These are phyloP conservation scores for Acleris sparsana DNA, from an alignment of 2,888 invertebrate genomes.

Conservation along the genomic window DNA sequence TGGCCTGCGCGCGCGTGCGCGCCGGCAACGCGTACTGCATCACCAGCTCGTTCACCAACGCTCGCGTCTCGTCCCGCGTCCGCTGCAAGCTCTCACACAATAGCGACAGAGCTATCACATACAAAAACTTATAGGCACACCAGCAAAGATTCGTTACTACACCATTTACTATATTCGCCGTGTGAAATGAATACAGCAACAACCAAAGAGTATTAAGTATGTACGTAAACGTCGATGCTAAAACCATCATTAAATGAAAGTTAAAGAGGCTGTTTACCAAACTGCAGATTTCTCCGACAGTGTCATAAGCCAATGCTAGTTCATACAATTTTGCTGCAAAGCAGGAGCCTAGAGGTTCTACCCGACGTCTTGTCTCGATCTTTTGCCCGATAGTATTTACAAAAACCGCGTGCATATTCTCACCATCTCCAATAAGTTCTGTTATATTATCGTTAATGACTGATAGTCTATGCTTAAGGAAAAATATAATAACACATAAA, in stretches of 20 bases:
- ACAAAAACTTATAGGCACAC: conserved; percentile 19
- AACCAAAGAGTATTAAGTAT: conserved; percentile 36
- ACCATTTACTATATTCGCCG: background rate
- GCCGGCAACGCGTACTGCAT: conserved; percentile 35
- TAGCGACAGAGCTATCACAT: conserved; percentile 23
- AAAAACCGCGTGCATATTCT: no score
- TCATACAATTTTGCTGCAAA: conserved; percentile 13
- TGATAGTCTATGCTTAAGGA: no score
- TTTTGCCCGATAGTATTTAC: conserved; percentile 3
- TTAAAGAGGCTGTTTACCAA: conserved; percentile 34
- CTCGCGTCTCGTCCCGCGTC: conserved; percentile 29
- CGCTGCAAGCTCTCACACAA: conserved; percentile 25
- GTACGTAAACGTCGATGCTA: conserved; percentile 27
- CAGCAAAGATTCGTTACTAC: conserved; percentile 22
- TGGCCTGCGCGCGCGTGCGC: conserved; percentile 28
- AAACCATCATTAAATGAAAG: conserved; percentile 35
- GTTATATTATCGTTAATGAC: no score
- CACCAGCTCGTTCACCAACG: conserved; percentile 33
- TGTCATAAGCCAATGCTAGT: conserved; percentile 30
- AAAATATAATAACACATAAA: no score
- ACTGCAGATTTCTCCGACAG: conserved; percentile 26
- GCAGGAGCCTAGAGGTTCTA: no score
- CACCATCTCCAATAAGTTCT: no score
- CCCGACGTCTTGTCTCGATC: no score
- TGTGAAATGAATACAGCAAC: conserved; percentile 26